Evolutionary conservation across 2,113 vertebrate genomes (phyloP).

Genomic region (Gallinago media): DNA sequence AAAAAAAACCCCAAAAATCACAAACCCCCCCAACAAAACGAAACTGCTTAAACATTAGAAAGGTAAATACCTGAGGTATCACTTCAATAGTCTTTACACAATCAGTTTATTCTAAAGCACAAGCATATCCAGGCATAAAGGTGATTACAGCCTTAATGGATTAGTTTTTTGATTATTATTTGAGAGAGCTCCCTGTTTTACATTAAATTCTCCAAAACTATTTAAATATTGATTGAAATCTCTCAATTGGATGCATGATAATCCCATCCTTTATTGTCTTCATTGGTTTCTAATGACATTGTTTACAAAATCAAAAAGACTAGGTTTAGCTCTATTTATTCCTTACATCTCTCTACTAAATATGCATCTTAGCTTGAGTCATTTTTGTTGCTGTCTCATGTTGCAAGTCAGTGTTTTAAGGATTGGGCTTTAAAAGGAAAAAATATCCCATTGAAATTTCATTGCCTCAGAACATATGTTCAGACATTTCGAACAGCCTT

Average conservation of each 20-base stretch:
- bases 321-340: conserved; percentile 53
- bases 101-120: conserved; percentile 58
- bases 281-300: conserved; percentile 60
- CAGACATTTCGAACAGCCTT: conserved; percentile 48
- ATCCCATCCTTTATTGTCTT: conserved; percentile 66
- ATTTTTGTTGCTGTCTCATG: conserved; percentile 35
- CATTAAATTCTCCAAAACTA: conserved; percentile 63
- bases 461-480: conserved; percentile 67
- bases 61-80: conserved; percentile 22
- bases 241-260: conserved; percentile 40
- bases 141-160: conserved; percentile 71
- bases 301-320: conserved; percentile 65
- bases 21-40: neutral
- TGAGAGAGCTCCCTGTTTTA: conserved; percentile 65
- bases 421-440: conserved; percentile 47
- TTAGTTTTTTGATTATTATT: conserved; percentile 78
- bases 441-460: conserved; percentile 62
- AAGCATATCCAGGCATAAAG: conserved; percentile 27
- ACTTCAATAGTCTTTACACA: conserved; percentile 50
- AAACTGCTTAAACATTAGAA: neutral
- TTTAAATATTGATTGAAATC: conserved; percentile 75
- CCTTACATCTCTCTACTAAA: conserved; percentile 50
- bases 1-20: too few species aligned
- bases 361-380: conserved; percentile 15
- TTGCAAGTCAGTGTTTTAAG: conserved; percentile 54